Evolutionary conservation across 2,797 vertebrate species (phyloP), one percentile per base, ranked within the genome.

Genomic region (Ctenopoma kingsleyae): DNA sequence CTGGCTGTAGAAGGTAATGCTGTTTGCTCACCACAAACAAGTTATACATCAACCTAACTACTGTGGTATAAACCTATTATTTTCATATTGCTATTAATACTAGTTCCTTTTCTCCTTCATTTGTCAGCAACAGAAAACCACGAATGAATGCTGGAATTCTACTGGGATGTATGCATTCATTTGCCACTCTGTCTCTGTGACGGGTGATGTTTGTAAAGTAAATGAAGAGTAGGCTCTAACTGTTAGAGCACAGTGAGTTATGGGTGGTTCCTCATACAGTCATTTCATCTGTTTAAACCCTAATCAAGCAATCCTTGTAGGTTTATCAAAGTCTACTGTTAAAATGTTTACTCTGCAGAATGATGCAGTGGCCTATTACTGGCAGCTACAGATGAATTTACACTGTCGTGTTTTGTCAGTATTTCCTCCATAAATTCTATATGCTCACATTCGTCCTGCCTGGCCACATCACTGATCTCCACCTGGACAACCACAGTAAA

Each of bases 21-120:
- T 60, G 59, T 80, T 60, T 65, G 54, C 71, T 68, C 64, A 49
- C 46, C 66, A 57, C 75, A 84, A 86, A 86, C 67, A 86, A 78
- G 25, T 74, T 71, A 71, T 86, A 59, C 62, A 80, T 85, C 75
- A 77, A 64, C 51, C 52, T 6, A 40, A 80, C 54, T 22, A 58
- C 40, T 25, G 49, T 46, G 68, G 43, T 52, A 30, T 71, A 52
- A 72, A 81, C 43, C 44, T 56, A 10, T 60, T 75, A 59, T 60
- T 5, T 66, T 80, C 54, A 75, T 32, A 50, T 73, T 84, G 72
- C 40, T 30, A 60, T 83, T 68, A 35, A 79, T 78, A 80, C 58
- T 63, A 63, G 73, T 48, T 58, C 27, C 40, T 15, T 40, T 78
- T 64, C 46, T 48, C 36, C 57, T 74, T 71, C 43, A 57, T 53